These are phyloP conservation scores for Lasioglossum oenotherae DNA, from an alignment of 2,888 invertebrate species.

Conservation along the genomic window DNA sequence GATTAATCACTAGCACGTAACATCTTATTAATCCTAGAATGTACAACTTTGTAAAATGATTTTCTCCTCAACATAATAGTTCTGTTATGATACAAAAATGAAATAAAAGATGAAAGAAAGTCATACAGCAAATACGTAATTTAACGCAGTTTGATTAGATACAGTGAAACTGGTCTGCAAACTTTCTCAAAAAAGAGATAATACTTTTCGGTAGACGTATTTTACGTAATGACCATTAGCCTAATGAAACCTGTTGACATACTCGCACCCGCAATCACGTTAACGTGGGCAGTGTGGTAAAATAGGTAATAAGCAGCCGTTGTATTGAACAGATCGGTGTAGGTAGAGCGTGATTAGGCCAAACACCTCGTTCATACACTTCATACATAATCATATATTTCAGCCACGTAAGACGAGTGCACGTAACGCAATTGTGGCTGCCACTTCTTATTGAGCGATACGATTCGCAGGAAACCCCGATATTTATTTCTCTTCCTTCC, in stretches of 20 bases:
- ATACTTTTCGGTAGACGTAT: neutral
- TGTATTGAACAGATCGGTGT: slow-evolving; percentile 33
- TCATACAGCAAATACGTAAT: neutral
- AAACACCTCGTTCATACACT: slow-evolving; percentile 70
- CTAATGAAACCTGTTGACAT: neutral
- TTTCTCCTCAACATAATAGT: neutral
- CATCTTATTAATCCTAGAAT: neutral
- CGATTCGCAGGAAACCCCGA: slow-evolving; percentile 43
- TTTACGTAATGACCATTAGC: neutral
- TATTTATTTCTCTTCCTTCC: slow-evolving; percentile 48
- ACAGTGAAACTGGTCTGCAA: neutral
- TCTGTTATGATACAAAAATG: neutral
- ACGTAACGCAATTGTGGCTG: slow-evolving; percentile 50
- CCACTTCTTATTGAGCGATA: slow-evolving; percentile 55
- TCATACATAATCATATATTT: slow-evolving; percentile 71
- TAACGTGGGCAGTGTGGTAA: slow-evolving; percentile 33
- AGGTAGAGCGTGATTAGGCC: slow-evolving; percentile 68
- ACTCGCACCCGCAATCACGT: slow-evolving; percentile 7
- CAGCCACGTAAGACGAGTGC: slow-evolving; percentile 65
- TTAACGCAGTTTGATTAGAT: neutral
- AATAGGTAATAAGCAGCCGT: slow-evolving; percentile 47
- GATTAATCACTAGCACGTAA: neutral
- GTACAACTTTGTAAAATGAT: neutral
- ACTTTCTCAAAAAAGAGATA: neutral
- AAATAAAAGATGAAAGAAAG: neutral